Conservation (phyloP, 2,888 invertebrate genomes). For the Drosophila yooni region DNA sequence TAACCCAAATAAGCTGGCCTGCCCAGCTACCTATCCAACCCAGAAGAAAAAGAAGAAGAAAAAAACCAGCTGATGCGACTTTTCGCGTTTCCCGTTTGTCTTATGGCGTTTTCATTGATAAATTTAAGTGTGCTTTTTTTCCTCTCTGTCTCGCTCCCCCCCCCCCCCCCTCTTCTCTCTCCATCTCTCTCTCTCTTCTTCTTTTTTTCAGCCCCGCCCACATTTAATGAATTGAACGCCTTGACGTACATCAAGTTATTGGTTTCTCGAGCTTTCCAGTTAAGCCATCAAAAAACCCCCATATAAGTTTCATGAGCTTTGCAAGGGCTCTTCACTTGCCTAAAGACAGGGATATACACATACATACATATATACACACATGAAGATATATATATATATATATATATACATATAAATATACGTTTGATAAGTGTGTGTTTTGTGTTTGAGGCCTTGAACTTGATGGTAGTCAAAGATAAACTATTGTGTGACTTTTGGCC, state of each 20-base stretch:
- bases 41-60: not conserved
- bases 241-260: conserved; percentile 30
- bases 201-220: not conserved
- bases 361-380: not conserved
- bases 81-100: conserved; percentile 20
- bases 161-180: conserved; percentile 1
- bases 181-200: not conserved
- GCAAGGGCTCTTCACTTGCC: conserved; percentile 23
- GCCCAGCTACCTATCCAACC: not conserved
- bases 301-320: conserved; percentile 37
- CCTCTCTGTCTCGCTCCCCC: not conserved
- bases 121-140: conserved; percentile 43
- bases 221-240: conserved; percentile 29
- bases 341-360: not conserved
- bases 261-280: conserved; percentile 33
- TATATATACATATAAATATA: not conserved
- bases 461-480: conserved; percentile 27
- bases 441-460: conserved; percentile 38
- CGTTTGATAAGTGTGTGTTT: conserved; percentile 4
- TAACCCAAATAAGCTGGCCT: conserved; percentile 69
- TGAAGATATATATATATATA: not conserved
- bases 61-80: conserved; percentile 29
- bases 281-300: conserved; percentile 42
- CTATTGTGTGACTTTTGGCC: conserved; percentile 13
- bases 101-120: conserved; percentile 60